A percentile compares a stretch with the other conserved stretches of the same genome.
These are phyloP conservation scores for Drosophila hamatofila DNA, from an alignment of 2,888 invertebrate genomes.

Conservation along the genomic window DNA sequence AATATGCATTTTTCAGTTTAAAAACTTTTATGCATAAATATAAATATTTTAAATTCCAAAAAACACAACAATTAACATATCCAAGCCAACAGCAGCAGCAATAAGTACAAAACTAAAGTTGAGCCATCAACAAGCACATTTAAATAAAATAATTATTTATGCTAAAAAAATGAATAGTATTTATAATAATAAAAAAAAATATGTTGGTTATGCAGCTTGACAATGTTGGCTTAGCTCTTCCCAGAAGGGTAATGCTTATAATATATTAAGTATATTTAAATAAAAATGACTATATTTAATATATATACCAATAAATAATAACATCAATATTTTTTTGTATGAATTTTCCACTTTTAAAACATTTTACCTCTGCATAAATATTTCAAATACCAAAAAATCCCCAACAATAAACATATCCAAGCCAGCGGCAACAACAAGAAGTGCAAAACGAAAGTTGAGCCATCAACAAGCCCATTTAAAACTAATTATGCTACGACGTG, in stretches of 20 bases:
- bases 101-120: conserved; percentile 28
- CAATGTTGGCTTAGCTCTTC: too few relatives aligned
- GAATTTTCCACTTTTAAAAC: too few relatives aligned
- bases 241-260: too few relatives aligned
- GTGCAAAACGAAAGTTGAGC: conserved; percentile 41
- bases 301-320: too few relatives aligned
- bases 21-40: too few relatives aligned
- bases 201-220: too few relatives aligned
- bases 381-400: conserved; percentile 1
- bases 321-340: too few relatives aligned
- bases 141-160: conserved; percentile 78
- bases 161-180: too few relatives aligned
- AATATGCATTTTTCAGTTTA: too few relatives aligned
- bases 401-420: conserved; percentile 12
- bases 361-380: neutral
- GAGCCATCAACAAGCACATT: conserved; percentile 71
- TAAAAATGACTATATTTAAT: too few relatives aligned
- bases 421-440: neutral
- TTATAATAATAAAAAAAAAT: too few relatives aligned
- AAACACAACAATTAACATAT: conserved; percentile 8
- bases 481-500: conserved; percentile 74
- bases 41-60: neutral
- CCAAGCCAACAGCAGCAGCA: conserved; percentile 1
- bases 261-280: too few relatives aligned
- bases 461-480: conserved; percentile 74